These are phyloP conservation scores for Antedon mediterranea DNA, from an alignment of 53 echinoderm and acorn worm genomes.

Conservation along the genomic window DNA sequence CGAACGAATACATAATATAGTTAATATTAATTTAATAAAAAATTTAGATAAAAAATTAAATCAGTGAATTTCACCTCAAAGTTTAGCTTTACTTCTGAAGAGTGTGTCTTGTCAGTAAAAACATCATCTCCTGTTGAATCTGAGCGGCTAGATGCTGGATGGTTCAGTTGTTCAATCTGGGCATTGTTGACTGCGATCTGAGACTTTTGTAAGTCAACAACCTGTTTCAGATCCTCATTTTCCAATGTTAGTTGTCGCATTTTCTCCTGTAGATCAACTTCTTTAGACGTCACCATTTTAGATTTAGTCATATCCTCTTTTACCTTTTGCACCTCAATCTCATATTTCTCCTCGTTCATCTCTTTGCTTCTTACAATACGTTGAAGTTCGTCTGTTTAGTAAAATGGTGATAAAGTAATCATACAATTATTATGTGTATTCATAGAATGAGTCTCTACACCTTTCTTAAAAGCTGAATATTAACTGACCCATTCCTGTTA, in stretches of 20 bases:
- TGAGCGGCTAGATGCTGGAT: background rate
- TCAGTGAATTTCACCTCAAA: constrained; percentile 45
- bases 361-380: constrained; percentile 78
- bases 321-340: constrained; percentile 56
- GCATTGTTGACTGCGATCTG: background rate
- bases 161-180: background rate
- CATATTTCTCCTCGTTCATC: constrained; percentile 76
- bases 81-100: constrained; percentile 11
- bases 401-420: no score
- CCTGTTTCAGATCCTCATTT: constrained; percentile 9
- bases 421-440: no score
- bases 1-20: no score
- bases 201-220: background rate
- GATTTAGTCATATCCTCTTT: constrained; percentile 24
- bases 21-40: no score
- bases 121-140: constrained; percentile 19
- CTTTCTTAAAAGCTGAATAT: no score
- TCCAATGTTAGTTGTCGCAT: background rate
- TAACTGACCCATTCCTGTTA: no score
- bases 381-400: constrained; percentile 49
- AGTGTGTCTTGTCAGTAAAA: constrained; percentile 7
- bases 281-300: background rate
- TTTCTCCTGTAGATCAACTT: background rate
- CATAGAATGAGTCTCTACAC: no score
- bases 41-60: no score